A percentile compares a stretch with the other conserved stretches of the same genome.
These are phyloP conservation scores for Limnephilus rhombicus DNA, from an alignment of 2,888 invertebrate genomes.

Conservation along the genomic window DNA sequence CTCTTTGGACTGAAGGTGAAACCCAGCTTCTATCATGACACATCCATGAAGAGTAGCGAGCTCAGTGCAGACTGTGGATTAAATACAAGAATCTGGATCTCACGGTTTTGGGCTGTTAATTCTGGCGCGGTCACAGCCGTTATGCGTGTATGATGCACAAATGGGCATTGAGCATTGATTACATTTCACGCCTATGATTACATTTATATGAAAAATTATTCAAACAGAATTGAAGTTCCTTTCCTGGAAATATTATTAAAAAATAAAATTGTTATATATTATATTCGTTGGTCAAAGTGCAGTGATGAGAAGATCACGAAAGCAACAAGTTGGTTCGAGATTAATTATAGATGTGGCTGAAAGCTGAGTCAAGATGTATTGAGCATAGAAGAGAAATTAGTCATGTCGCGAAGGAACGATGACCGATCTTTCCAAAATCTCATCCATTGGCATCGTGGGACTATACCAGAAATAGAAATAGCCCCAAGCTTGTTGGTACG, in stretches of 20 bases:
- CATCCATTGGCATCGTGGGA: too few relatives aligned
- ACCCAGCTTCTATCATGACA: too few relatives aligned
- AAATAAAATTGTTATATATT: neutral
- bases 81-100: too few relatives aligned
- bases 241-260: neutral
- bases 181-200: neutral
- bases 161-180: too few relatives aligned
- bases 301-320: neutral
- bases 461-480: neutral
- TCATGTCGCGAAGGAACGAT: neutral
- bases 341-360: neutral
- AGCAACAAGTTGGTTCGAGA: neutral
- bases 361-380: neutral
- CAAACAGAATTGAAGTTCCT: neutral
- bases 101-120: too few relatives aligned
- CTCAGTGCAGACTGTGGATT: too few relatives aligned
- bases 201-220: neutral
- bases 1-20: too few relatives aligned
- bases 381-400: neutral
- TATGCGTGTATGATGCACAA: too few relatives aligned
- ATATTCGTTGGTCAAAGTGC: neutral
- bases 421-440: neutral
- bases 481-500: neutral
- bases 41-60: too few relatives aligned
- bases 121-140: too few relatives aligned